These are phyloP conservation scores for Gortyna flavago DNA, from an alignment of 2,888 invertebrate species.

Conservation along the genomic window DNA sequence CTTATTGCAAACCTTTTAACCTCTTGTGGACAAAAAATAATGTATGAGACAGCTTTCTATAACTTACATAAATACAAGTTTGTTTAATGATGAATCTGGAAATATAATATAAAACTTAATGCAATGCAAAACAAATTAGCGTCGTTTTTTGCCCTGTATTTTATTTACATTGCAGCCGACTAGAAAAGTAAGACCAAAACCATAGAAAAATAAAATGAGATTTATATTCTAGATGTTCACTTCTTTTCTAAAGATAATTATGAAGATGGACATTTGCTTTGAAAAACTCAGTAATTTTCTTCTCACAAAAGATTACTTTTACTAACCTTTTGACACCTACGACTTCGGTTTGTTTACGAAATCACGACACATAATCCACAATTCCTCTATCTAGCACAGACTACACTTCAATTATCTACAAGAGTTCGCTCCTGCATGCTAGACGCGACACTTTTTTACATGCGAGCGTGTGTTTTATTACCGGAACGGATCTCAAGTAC, in stretches of 20 bases:
- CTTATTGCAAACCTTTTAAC: background rate
- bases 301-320: background rate
- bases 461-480: slow-evolving; percentile 77
- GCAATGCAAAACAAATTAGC: background rate
- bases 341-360: background rate
- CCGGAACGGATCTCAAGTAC: slow-evolving; percentile 75
- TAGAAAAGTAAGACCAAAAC: background rate
- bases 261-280: background rate
- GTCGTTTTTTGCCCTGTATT: background rate
- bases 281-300: no score
- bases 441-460: slow-evolving; percentile 76
- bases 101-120: background rate
- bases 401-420: slow-evolving; percentile 61
- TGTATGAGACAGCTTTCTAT: background rate
- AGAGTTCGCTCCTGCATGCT: slow-evolving; percentile 41
- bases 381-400: slow-evolving; percentile 40
- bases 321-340: background rate
- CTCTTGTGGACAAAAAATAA: background rate
- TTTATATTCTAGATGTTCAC: background rate
- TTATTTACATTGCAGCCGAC: background rate
- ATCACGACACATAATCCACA: background rate
- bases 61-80: background rate
- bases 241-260: background rate
- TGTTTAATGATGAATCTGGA: background rate
- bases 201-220: background rate